Conservation (phyloP, 2,888 invertebrate species). For the Eucriotettix oculatus region DNA sequence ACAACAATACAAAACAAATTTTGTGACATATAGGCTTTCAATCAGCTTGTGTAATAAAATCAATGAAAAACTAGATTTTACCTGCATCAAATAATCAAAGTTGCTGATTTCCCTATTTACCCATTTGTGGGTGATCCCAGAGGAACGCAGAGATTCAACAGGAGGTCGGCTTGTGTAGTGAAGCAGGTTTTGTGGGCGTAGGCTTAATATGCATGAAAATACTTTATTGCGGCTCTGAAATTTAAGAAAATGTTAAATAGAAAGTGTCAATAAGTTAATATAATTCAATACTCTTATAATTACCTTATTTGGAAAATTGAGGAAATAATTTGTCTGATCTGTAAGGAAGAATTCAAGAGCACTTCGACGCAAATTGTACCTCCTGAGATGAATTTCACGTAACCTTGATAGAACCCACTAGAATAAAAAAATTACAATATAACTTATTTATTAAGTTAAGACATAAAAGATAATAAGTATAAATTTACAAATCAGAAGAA, state of each 20-base stretch:
- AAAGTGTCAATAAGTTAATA: neutral
- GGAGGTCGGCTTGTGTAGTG: conserved; percentile 41
- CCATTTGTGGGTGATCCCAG: conserved; percentile 44
- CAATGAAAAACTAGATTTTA: conserved; percentile 4
- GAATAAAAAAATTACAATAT: conserved; percentile 14
- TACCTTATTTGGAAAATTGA: conserved; percentile 44
- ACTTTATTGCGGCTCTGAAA: conserved; percentile 41
- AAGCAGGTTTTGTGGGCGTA: conserved; percentile 40
- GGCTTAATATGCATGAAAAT: conserved; percentile 38
- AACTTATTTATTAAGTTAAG: too few relatives aligned
- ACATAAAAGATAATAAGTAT: too few relatives aligned
- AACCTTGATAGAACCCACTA: conserved; percentile 36
- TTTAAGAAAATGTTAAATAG: conserved; percentile 1
- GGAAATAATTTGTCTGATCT: conserved; percentile 46
- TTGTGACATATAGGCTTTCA: too few relatives aligned
- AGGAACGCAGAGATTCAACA: conserved; percentile 38
- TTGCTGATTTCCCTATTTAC: conserved; percentile 51
- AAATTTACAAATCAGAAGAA: too few relatives aligned
- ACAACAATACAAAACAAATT: too few relatives aligned
- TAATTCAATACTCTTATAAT: neutral
- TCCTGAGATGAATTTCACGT: conserved; percentile 42
- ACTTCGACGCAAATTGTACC: conserved; percentile 43
- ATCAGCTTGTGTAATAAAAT: too few relatives aligned
- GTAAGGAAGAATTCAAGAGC: conserved; percentile 46
- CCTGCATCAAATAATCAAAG: conserved; percentile 55